Conservation (phyloP, 1,140 invertebrate species). For the Drosophila nebulosa region DNA sequence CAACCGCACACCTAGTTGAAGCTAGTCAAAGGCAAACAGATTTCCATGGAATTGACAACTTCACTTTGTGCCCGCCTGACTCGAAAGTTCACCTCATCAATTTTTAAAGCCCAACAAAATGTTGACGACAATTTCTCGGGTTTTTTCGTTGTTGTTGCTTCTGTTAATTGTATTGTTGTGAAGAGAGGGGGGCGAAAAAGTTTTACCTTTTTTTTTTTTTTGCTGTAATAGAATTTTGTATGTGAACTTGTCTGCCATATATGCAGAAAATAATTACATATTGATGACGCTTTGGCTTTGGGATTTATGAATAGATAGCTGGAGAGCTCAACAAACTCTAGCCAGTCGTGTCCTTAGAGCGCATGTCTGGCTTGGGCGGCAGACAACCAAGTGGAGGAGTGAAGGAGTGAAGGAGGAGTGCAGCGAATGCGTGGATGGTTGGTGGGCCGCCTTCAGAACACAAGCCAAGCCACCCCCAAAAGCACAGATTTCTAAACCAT, state of each 20-base stretch:
- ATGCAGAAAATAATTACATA: conserved; percentile 62
- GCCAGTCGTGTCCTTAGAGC: conserved; percentile 50
- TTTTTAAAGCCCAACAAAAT: conserved; percentile 54
- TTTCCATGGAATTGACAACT: conserved; percentile 19
- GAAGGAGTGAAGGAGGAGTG: conserved; percentile 17
- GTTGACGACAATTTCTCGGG: conserved; percentile 37
- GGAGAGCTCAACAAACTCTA: conserved; percentile 56
- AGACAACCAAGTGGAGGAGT: conserved; percentile 25
- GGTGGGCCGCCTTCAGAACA: conserved; percentile 38
- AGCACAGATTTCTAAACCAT: conserved; percentile 71
- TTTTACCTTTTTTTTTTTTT: conserved; percentile 47
- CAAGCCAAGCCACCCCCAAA: conserved; percentile 68
- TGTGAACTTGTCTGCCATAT: conserved; percentile 30
- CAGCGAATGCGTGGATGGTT: conserved; percentile 23
- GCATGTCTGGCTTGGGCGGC: conserved; percentile 63
- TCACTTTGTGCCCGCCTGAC: not conserved
- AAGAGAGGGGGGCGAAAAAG: not conserved
- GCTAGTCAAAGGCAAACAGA: conserved; percentile 11
- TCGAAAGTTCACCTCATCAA: conserved; percentile 26
- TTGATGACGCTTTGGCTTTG: conserved; percentile 51
- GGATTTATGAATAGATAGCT: conserved; percentile 68
- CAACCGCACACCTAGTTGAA: not conserved
- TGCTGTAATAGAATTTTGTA: conserved; percentile 58
- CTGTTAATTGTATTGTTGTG: conserved; percentile 30
- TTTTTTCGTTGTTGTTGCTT: conserved; percentile 22